phyloP scores from a whole-genome alignment of 2,113 vertebrate genomes.

The Poeciliopsis prolifica region DNA sequence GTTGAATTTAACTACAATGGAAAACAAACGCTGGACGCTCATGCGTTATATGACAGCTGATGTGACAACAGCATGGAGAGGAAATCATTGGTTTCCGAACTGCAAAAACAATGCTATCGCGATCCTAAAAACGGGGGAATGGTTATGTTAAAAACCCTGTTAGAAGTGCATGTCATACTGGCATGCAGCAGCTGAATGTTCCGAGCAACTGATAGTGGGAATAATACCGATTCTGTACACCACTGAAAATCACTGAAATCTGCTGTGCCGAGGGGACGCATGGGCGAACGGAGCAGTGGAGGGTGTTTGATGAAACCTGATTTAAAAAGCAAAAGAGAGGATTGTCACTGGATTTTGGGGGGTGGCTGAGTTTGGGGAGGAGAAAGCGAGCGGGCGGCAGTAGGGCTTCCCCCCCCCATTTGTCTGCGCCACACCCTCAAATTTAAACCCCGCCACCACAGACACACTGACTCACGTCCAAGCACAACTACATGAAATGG shows the following conservation, averaged over 20 bases:
- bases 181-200: conserved; percentile 23
- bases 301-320: conserved; percentile 53
- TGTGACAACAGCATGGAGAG: conserved; percentile 46
- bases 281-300: conserved; percentile 48
- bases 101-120: conserved; percentile 23
- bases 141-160: conserved; percentile 1
- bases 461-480: conserved; percentile 35
- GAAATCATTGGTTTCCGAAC: conserved; percentile 20
- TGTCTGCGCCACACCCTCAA: conserved; percentile 6
- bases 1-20: conserved; percentile 69
- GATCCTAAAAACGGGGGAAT: conserved; percentile 10
- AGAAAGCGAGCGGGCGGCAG: conserved; percentile 9
- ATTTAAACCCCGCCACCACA: conserved; percentile 27
- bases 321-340: conserved; percentile 65
- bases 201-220: conserved; percentile 49
- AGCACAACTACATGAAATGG: conserved; percentile 49
- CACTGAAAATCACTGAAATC: conserved; percentile 47
- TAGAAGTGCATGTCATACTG: neutral
- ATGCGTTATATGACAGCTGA: conserved; percentile 43
- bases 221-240: conserved; percentile 40
- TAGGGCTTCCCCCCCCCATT: neutral
- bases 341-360: conserved; percentile 43
- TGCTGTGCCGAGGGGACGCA: conserved; percentile 30
- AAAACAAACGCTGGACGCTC: conserved; percentile 59
- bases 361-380: neutral